Evolutionary conservation across 2,888 invertebrate species (phyloP), one percentile per base, ranked within the genome.

Genomic region (Argyra leucocephala): DNA sequence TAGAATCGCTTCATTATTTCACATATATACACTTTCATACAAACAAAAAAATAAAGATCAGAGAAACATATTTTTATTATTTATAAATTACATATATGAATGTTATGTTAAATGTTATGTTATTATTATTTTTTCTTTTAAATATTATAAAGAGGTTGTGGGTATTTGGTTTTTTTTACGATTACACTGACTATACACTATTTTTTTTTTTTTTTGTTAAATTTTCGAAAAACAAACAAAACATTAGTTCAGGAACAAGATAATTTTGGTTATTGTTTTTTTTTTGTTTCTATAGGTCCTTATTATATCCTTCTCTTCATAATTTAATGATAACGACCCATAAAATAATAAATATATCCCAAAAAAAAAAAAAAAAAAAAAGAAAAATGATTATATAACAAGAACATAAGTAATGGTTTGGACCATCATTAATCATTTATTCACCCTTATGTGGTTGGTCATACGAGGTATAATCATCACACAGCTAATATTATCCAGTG

Each of bases 391-490:
- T 59, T 59, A 59, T 59, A 59, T 59, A 59, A 59, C 59, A 59
- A 48, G 48, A 48, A 59, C 59, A 59, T 59, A 59, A 59, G 59
- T 59, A 59, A 59, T 59, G 23, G 59, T 59, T 59, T 59, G 23
- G 22, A 59, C 59, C 59, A 59, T 59, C 59, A 59, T 59, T 59
- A 59, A 59, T 59, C 59, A 59, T 59, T 59, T 59, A 59, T 59
- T 22, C 59, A 59, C 59, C 59, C 59, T 23, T 59, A 59, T 48
- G 48, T 48, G 48, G 48, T 48, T 48, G 48, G 48, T 48, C 48
- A 48, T 48, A 48, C 18, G 5, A 31, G 31, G 31, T 31, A 26
- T 31, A 31, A 31, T 31, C 31, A 31, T 31, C 31, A 31, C 9
- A 7, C 31, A 31, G 12, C 31, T 12, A 31, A 10, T 12, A 31